Evolutionary conservation across 1,140 invertebrate species (phyloP).

Genomic region (Steinernema feltiae): DNA sequence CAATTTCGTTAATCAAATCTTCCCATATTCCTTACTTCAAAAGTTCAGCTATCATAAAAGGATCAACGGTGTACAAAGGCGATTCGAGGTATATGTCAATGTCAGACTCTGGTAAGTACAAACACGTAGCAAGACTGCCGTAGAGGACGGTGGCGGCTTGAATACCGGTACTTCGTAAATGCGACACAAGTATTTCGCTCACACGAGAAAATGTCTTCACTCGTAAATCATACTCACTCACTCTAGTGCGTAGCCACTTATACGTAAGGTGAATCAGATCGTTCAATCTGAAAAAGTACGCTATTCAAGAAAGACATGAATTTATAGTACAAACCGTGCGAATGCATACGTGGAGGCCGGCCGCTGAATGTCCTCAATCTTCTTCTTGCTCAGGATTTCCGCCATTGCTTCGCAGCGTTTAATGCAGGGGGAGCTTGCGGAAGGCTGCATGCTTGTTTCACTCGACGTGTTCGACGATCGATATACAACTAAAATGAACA

Average conservation of each 20-base stretch:
- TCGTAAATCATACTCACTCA: not conserved
- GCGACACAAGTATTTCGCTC: not conserved
- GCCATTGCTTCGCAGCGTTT: not conserved
- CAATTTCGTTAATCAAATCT: not conserved
- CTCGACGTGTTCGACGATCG: no score
- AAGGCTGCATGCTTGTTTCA: not conserved
- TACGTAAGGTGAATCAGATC: not conserved
- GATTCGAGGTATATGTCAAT: slow-evolving; percentile 1
- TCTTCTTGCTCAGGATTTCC: not conserved
- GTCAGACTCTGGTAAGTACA: not conserved
- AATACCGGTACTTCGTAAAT: not conserved
- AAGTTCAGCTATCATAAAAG: not conserved
- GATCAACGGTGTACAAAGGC: not conserved
- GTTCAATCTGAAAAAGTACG: not conserved
- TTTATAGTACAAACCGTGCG: not conserved
- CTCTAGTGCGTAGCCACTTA: not conserved
- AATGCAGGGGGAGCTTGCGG: not conserved
- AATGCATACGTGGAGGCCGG: not conserved
- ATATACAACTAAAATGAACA: no score
- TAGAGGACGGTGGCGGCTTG: not conserved
- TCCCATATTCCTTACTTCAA: not conserved
- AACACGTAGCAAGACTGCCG: not conserved
- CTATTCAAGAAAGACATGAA: not conserved
- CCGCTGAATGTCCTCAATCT: not conserved
- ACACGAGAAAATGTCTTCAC: slow-evolving; percentile 1